phyloP scores from a whole-genome alignment of 2,888 invertebrate genomes.

The Polymixis lichenea region DNA sequence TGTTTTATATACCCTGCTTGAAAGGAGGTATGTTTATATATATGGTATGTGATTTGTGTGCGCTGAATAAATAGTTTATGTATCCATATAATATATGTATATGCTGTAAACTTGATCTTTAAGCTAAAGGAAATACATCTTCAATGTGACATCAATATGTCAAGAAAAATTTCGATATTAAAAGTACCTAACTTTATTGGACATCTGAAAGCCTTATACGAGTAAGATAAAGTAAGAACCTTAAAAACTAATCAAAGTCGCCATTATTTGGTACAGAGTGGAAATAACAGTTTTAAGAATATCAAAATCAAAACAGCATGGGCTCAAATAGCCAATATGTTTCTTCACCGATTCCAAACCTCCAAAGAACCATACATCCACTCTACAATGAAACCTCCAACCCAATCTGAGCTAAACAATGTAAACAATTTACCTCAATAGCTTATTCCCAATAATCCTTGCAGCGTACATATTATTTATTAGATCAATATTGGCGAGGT shows the following conservation, averaged over 20 bases:
- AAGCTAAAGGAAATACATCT: background rate
- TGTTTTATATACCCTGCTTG: slow-evolving; percentile 23
- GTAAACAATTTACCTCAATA: slow-evolving; percentile 76
- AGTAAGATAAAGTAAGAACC: too few relatives aligned
- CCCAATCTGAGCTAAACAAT: slow-evolving; percentile 59
- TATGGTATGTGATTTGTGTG: too few relatives aligned
- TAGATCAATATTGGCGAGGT: slow-evolving; percentile 87
- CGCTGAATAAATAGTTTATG: too few relatives aligned
- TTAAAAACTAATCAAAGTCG: background rate
- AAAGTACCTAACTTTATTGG: background rate
- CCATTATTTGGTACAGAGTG: background rate
- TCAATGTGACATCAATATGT: background rate
- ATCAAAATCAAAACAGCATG: background rate
- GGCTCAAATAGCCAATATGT: background rate
- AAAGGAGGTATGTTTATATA: background rate
- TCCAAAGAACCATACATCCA: background rate
- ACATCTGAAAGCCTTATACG: too few relatives aligned
- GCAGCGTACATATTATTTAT: slow-evolving; percentile 85
- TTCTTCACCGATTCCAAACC: background rate
- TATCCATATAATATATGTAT: too few relatives aligned
- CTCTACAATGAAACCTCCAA: slow-evolving; percentile 9
- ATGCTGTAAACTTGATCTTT: background rate
- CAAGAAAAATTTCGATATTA: background rate
- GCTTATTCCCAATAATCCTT: slow-evolving; percentile 82
- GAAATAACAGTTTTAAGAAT: background rate